A percentile compares a stretch with the other conserved stretches of the same genome.
Evolutionary conservation across 2,888 invertebrate species (phyloP).

Genomic region (Eupeodes luniger): DNA sequence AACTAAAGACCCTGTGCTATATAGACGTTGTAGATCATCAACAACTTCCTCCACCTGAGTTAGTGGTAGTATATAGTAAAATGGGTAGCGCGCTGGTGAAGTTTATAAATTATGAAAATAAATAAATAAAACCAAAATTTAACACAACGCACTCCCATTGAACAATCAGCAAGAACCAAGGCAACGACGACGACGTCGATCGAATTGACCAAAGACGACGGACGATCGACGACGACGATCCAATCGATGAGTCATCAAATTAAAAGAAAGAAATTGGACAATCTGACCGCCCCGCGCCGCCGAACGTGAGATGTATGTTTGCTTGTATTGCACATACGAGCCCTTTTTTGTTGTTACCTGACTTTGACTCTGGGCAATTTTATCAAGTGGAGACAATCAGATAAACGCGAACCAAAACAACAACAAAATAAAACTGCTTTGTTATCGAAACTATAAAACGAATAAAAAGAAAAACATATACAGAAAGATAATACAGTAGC

Average conservation of each 20-base stretch:
- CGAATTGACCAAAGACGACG: not conserved
- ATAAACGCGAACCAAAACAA: slow-evolving; percentile 23
- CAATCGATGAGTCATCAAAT: slow-evolving; percentile 65
- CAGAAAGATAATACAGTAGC: slow-evolving; percentile 40
- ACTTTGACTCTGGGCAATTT: not conserved
- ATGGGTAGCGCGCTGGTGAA: slow-evolving; percentile 30
- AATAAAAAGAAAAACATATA: slow-evolving; percentile 14
- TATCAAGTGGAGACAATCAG: slow-evolving; percentile 61
- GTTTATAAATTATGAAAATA: slow-evolving; percentile 33
- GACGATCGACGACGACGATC: slow-evolving; percentile 20
- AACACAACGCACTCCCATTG: slow-evolving; percentile 28
- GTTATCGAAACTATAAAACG: slow-evolving; percentile 30
- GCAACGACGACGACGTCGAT: not conserved
- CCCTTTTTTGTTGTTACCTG: slow-evolving; percentile 33
- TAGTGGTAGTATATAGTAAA: slow-evolving; percentile 21
- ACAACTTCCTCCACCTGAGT: slow-evolving; percentile 34
- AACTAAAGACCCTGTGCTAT: slow-evolving; percentile 17
- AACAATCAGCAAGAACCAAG: slow-evolving; percentile 9
- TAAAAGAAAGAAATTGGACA: slow-evolving; percentile 39
- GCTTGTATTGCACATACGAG: not conserved
- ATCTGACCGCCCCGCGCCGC: slow-evolving; percentile 22
- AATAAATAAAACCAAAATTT: not conserved
- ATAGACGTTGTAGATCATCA: slow-evolving; percentile 35
- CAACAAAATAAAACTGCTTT: slow-evolving; percentile 1
- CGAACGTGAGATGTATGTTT: not conserved